A percentile compares a stretch with the other conserved stretches of the same genome.
phyloP scores from a whole-genome alignment of 2,797 vertebrate genomes.

The Eupleurogrammus muticus region DNA sequence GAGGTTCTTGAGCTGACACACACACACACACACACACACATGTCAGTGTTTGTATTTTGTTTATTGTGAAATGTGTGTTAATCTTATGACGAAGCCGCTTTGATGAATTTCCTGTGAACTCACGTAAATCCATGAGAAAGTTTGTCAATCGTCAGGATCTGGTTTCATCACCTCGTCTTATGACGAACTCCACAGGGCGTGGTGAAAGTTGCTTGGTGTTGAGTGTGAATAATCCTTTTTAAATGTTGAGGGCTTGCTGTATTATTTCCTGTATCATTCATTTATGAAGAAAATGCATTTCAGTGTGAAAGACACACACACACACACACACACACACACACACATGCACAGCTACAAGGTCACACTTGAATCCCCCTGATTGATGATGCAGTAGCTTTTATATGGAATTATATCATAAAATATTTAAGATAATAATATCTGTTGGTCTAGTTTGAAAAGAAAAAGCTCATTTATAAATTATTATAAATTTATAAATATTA shows the following conservation, averaged over 20 bases:
- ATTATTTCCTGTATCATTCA: neutral
- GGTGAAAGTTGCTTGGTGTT: neutral
- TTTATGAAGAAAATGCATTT: no score
- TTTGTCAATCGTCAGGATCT: neutral
- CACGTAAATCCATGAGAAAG: conserved; percentile 2
- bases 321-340: neutral
- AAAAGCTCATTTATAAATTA: conserved; percentile 12
- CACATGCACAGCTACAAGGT: neutral
- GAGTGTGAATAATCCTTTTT: neutral
- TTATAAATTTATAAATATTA: no score
- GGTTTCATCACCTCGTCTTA: neutral
- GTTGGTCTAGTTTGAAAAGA: conserved; percentile 8
- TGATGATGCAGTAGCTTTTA: neutral
- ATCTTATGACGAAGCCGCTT: no score
- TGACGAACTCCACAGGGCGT: neutral
- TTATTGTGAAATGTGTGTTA: no score
- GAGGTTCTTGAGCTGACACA: no score
- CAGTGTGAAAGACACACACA: neutral
- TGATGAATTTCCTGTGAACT: no score
- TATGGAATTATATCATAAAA: neutral
- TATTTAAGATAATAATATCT: conserved; percentile 3
- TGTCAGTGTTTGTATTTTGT: no score
- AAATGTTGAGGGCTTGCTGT: neutral
- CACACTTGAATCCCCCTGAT: neutral
- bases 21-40: no score